Percentiles rank a stretch among this genome's conserved stretches.
These are phyloP conservation scores for Drosophila suboccidentalis DNA, from an alignment of 2,888 invertebrate genomes.

Conservation along the genomic window DNA sequence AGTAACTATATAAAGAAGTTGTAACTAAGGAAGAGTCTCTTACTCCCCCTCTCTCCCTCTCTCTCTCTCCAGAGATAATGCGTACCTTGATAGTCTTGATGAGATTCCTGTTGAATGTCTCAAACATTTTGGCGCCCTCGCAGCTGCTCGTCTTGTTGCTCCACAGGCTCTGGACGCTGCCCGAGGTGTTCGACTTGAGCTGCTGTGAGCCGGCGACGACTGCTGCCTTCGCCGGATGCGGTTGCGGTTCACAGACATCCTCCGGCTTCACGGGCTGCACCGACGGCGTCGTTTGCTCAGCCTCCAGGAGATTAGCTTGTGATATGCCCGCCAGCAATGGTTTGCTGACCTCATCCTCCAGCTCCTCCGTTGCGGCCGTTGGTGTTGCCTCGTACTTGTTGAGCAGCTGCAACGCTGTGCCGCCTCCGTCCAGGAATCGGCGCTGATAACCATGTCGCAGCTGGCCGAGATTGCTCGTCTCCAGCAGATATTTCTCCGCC, in stretches of 20 bases:
- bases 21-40: background rate
- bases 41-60: too few relatives aligned
- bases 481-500: conserved; percentile 75
- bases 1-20: too few relatives aligned
- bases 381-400: conserved; percentile 62
- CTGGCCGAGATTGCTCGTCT: conserved; percentile 71
- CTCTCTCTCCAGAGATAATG: too few relatives aligned
- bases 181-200: conserved; percentile 79
- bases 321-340: conserved; percentile 72
- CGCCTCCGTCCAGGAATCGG: conserved; percentile 81
- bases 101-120: conserved; percentile 85
- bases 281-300: conserved; percentile 40
- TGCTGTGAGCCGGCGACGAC: conserved; percentile 48
- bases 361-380: conserved; percentile 35
- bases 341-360: conserved; percentile 79
- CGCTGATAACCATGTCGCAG: conserved; percentile 72
- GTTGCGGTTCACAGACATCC: conserved; percentile 64
- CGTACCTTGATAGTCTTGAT: conserved; percentile 85
- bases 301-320: conserved; percentile 60
- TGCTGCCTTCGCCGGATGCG: conserved; percentile 54
- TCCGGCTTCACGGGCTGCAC: conserved; percentile 52
- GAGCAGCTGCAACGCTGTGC: conserved; percentile 80
- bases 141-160: conserved; percentile 85
- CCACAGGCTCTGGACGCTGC: conserved; percentile 85
- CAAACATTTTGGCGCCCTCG: conserved; percentile 85